Conservation (phyloP, 1,140 invertebrate species). For the Apis laboriosa region DNA sequence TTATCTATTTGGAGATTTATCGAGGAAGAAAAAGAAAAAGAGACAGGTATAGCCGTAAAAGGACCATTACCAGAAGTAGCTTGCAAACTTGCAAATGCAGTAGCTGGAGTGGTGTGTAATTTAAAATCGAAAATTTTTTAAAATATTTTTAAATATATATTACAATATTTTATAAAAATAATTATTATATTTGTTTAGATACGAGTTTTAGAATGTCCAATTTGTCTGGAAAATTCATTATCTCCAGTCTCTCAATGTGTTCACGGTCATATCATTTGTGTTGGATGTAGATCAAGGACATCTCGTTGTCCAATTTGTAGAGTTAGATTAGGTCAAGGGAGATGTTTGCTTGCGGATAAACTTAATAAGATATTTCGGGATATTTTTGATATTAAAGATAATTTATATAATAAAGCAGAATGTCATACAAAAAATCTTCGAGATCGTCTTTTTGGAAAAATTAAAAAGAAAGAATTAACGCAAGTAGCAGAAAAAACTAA, state of each 20-base stretch:
- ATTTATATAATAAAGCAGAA: neutral
- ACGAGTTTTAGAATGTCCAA: slow-evolving; percentile 84
- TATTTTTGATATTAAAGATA: slow-evolving; percentile 67
- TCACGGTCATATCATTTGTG: slow-evolving; percentile 85
- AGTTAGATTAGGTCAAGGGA: slow-evolving; percentile 79
- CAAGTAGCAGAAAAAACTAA: neutral
- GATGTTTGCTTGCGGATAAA: slow-evolving; percentile 83
- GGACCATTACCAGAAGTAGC: slow-evolving; percentile 76
- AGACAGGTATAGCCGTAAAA: slow-evolving; percentile 64
- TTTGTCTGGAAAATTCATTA: slow-evolving; percentile 82
- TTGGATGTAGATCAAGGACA: slow-evolving; percentile 82
- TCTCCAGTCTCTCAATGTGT: slow-evolving; percentile 85
- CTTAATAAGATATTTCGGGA: slow-evolving; percentile 76
- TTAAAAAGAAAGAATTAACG: slow-evolving; percentile 9
- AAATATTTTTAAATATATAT: neutral
- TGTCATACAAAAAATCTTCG: slow-evolving; percentile 57
- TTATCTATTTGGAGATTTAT: slow-evolving; percentile 76
- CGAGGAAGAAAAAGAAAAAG: slow-evolving; percentile 80
- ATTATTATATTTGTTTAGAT: slow-evolving; percentile 52
- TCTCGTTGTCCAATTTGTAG: slow-evolving; percentile 84
- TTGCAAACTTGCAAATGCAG: slow-evolving; percentile 72
- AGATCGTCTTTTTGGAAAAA: slow-evolving; percentile 74
- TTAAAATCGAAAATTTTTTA: neutral
- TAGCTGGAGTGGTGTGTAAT: slow-evolving; percentile 77
- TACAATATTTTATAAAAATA: neutral